These are phyloP conservation scores for Rhagonycha lutea DNA, from an alignment of 2,888 invertebrate species.

Conservation along the genomic window DNA sequence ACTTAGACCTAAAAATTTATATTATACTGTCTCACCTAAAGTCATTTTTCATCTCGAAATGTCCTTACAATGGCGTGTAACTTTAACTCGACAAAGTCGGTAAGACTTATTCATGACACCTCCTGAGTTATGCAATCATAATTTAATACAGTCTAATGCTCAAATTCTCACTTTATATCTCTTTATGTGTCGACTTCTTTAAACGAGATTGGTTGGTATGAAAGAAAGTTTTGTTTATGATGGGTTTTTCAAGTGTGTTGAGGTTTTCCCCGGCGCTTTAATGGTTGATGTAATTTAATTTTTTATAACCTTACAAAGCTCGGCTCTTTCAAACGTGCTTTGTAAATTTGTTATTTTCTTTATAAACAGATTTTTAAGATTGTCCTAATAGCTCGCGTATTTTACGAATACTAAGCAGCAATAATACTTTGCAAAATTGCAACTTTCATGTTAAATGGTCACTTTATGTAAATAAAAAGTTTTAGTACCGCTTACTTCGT, in stretches of 20 bases:
- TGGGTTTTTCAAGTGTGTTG: not conserved
- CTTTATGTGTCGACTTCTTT: not conserved
- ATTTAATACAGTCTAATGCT: conserved; percentile 1
- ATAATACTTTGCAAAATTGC: not conserved
- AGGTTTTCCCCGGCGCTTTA: not conserved
- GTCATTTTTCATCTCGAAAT: not conserved
- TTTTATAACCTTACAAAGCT: conserved; percentile 3
- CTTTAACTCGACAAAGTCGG: not conserved
- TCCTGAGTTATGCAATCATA: not conserved
- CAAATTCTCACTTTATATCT: not conserved
- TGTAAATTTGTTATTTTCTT: not conserved
- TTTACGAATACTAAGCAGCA: not conserved
- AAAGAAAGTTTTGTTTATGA: not conserved
- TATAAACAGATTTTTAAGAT: not conserved
- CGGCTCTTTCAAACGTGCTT: not conserved
- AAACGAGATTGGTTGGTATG: not conserved
- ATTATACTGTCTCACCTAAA: not conserved
- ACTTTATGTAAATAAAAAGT: not conserved
- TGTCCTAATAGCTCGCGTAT: not conserved
- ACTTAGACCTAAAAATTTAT: conserved; percentile 3
- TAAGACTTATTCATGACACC: not conserved
- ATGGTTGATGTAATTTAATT: conserved; percentile 10
- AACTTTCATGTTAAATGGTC: not conserved
- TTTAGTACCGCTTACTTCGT: not conserved
- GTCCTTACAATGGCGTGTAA: not conserved